Evolutionary conservation across 1,140 invertebrate genomes (phyloP).

Genomic region (Aphelenchoides avenae): DNA sequence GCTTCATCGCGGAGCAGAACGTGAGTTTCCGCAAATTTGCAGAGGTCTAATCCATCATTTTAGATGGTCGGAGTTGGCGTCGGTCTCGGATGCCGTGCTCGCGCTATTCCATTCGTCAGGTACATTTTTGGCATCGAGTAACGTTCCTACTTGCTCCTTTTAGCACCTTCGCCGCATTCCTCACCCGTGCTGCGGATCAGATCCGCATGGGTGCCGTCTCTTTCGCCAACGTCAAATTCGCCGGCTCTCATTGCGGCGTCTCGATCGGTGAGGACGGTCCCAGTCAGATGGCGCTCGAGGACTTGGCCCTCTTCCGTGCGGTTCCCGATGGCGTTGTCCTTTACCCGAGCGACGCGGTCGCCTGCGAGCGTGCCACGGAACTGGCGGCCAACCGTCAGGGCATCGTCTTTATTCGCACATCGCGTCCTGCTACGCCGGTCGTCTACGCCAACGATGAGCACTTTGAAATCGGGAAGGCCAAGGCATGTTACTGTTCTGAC

Average conservation of each 20-base stretch:
- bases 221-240: constrained; percentile 93
- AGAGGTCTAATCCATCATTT: no score
- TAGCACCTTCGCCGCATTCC: constrained; percentile 96
- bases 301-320: constrained; percentile 87
- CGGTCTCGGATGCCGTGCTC: constrained; percentile 65
- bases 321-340: constrained; percentile 89
- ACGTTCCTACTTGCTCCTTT: constrained; percentile 59
- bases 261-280: constrained; percentile 80
- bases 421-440: constrained; percentile 79
- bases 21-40: no score
- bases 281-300: constrained; percentile 98
- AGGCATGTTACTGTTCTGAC: constrained; percentile 58
- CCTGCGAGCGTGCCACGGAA: constrained; percentile 84
- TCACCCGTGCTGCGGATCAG: constrained; percentile 91
- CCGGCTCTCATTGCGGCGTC: constrained; percentile 86
- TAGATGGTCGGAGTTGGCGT: constrained; percentile 86
- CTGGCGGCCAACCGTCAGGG: constrained; percentile 90
- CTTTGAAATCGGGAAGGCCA: constrained; percentile 70
- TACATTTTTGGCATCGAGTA: constrained; percentile 2
- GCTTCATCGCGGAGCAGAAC: constrained; percentile 80
- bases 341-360: constrained; percentile 93
- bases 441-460: constrained; percentile 80
- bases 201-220: constrained; percentile 98
- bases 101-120: constrained; percentile 55
- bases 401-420: constrained; percentile 91